phyloP scores from a whole-genome alignment of 2,888 invertebrate species.

The Drosophila peninsularis region DNA sequence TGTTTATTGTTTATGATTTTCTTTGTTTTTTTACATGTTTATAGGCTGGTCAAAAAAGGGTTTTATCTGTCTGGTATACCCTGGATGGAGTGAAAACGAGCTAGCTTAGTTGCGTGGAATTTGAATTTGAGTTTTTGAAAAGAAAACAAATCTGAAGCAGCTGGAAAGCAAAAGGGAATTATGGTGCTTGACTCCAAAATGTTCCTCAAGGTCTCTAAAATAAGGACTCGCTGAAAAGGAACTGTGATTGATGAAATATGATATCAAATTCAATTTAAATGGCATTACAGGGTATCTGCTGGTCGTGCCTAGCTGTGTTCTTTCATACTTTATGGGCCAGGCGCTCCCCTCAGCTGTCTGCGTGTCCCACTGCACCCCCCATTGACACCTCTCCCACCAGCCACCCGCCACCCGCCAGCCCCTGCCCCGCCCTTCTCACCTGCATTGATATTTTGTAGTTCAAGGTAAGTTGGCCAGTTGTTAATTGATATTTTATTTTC shows the following conservation, averaged over 20 bases:
- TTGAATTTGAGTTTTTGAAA: too few relatives aligned
- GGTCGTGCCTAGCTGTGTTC: not conserved
- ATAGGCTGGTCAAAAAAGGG: constrained; percentile 5
- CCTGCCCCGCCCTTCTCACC: not conserved
- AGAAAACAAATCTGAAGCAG: too few relatives aligned
- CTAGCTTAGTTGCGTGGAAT: too few relatives aligned
- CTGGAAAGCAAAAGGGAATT: too few relatives aligned
- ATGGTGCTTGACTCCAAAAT: too few relatives aligned
- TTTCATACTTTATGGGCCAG: not conserved
- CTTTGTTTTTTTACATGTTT: constrained; percentile 21
- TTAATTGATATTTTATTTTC: constrained; percentile 1
- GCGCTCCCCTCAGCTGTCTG: not conserved
- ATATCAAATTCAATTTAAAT: too few relatives aligned
- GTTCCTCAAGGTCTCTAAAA: too few relatives aligned
- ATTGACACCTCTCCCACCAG: not conserved
- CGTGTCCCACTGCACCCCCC: not conserved
- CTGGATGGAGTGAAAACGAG: not conserved
- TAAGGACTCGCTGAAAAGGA: too few relatives aligned
- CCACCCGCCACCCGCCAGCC: not conserved
- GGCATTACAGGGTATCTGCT: constrained; percentile 1
- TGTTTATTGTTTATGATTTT: constrained; percentile 42
- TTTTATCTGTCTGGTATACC: constrained; percentile 1
- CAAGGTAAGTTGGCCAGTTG: constrained; percentile 63
- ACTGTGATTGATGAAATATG: too few relatives aligned
- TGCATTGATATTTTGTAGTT: constrained; percentile 70